Evolutionary conservation across 2,113 vertebrate species (phyloP).

Genomic region (Pollachius pollachius): DNA sequence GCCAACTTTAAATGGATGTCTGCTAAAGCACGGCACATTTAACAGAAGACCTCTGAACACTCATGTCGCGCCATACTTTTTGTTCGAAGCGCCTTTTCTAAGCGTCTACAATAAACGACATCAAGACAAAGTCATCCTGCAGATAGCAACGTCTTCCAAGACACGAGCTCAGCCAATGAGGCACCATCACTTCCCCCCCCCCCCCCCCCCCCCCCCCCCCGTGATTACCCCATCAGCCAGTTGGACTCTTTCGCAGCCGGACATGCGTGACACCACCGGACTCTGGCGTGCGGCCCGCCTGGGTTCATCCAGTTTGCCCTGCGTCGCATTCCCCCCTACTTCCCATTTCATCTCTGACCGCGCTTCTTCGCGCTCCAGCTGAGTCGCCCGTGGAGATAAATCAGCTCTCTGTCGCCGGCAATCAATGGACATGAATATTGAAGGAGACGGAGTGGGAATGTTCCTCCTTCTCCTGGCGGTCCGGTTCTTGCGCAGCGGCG

Average conservation of each 20-base stretch:
- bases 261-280: not conserved
- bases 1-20: no score
- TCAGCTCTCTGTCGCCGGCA: slow-evolving; percentile 47
- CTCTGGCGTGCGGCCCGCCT: not conserved
- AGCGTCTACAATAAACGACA: not conserved
- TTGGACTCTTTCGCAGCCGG: slow-evolving; percentile 41
- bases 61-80: no score
- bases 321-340: not conserved
- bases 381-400: slow-evolving; percentile 61
- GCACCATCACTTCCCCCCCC: not conserved
- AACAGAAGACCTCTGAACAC: no score
- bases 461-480: slow-evolving; percentile 58
- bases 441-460: slow-evolving; percentile 54
- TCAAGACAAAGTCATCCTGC: not conserved
- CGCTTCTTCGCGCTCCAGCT: slow-evolving; percentile 48
- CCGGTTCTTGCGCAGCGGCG: slow-evolving; percentile 32
- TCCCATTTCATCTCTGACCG: slow-evolving; percentile 28
- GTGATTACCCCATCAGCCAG: slow-evolving; percentile 35
- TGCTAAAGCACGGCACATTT: no score
- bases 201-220: slow-evolving; percentile 1
- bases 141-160: no score
- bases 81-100: no score
- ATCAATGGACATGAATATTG: slow-evolving; percentile 65
- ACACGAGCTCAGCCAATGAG: not conserved
- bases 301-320: not conserved